phyloP scores from a whole-genome alignment of 2,113 vertebrate species.

The Bubo blakistoni region DNA sequence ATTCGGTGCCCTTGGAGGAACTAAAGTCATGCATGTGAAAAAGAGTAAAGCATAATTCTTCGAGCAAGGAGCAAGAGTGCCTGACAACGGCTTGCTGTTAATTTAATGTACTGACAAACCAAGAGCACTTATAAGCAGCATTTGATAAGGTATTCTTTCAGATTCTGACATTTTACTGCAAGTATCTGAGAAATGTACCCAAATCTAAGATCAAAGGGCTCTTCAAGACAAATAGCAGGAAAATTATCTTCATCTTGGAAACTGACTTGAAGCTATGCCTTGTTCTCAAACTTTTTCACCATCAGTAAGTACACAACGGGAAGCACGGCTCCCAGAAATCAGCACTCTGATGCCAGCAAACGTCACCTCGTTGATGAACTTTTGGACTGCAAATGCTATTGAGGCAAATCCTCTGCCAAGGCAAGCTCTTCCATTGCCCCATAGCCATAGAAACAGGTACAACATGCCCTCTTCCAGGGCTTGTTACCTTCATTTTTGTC shows the following conservation, averaged over 20 bases:
- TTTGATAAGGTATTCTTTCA: neutral
- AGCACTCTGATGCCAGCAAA: neutral
- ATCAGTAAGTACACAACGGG: neutral
- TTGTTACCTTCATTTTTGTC: neutral
- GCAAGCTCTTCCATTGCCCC: neutral
- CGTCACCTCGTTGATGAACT: neutral
- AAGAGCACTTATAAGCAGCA: neutral
- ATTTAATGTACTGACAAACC: neutral
- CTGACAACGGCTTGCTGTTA: neutral
- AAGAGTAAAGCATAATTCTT: neutral
- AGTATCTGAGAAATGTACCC: neutral
- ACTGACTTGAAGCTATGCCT: neutral
- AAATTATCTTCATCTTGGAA: neutral
- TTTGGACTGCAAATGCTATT: neutral
- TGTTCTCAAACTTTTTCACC: neutral
- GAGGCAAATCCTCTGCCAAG: neutral
- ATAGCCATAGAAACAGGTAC: neutral
- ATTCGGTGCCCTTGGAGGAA: neutral
- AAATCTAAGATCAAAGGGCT: neutral
- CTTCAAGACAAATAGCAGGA: neutral
- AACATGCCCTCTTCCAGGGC: neutral
- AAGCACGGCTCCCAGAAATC: neutral
- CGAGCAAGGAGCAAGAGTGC: neutral
- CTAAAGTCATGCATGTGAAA: rapidly evolving
- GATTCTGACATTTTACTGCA: neutral